Evolutionary conservation across 2,888 invertebrate genomes (phyloP).

Genomic region (Rapana venosa): DNA sequence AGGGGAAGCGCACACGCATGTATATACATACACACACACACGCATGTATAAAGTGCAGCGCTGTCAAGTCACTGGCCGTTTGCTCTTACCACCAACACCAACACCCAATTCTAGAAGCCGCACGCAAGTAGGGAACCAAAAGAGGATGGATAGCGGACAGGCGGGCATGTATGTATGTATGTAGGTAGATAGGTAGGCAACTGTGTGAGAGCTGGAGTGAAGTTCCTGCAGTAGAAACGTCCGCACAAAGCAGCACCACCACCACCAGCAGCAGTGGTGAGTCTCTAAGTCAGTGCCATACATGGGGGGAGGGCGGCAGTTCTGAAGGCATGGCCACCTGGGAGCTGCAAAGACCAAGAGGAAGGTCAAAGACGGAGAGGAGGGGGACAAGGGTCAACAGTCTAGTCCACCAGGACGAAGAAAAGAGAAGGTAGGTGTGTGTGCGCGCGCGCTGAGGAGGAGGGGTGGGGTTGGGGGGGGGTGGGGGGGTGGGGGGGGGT

Average conservation of each 20-base stretch:
- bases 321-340: conserved; percentile 95
- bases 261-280: neutral
- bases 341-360: conserved; percentile 68
- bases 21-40: neutral
- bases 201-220: neutral
- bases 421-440: neutral
- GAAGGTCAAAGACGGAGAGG: neutral
- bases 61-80: neutral
- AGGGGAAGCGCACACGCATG: neutral
- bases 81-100: neutral
- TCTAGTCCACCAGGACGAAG: neutral
- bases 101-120: too few species aligned
- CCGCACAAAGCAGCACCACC: neutral
- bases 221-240: neutral
- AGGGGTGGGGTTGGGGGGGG: neutral
- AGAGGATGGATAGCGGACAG: neutral
- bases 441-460: neutral
- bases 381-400: conserved; percentile 31
- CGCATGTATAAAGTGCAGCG: neutral
- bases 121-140: neutral
- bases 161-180: neutral
- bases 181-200: neutral
- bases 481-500: neutral
- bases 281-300: conserved; percentile 84
- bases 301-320: conserved; percentile 98